phyloP scores from a whole-genome alignment of 1,140 invertebrate species.

The Drosophila kurseongensis region DNA sequence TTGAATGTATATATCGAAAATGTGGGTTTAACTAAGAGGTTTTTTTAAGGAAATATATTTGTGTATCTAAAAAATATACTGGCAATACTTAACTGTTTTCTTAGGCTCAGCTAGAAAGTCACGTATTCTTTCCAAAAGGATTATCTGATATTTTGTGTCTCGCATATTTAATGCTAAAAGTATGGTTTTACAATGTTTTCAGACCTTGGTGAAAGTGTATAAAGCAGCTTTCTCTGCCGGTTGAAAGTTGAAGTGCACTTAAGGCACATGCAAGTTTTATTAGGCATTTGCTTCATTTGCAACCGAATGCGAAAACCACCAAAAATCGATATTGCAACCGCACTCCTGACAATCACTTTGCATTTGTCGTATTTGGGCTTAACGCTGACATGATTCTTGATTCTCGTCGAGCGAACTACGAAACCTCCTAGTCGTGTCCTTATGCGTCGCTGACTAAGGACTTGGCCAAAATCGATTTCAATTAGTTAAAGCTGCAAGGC shows the following conservation, averaged over 20 bases:
- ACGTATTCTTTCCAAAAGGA: no score
- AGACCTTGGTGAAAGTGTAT: background rate
- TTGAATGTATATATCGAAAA: no score
- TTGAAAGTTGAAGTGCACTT: slow-evolving; percentile 58
- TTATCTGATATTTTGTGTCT: no score
- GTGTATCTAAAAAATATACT: no score
- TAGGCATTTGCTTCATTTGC: slow-evolving; percentile 24
- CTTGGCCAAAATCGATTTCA: slow-evolving; percentile 70
- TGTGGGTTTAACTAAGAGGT: no score
- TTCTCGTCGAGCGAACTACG: slow-evolving; percentile 21
- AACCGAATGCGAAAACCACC: slow-evolving; percentile 28
- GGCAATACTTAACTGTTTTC: no score
- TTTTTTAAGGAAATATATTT: no score
- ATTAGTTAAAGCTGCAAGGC: slow-evolving; percentile 70
- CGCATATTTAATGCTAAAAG: background rate
- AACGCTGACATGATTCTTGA: slow-evolving; percentile 61
- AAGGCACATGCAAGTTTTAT: slow-evolving; percentile 57
- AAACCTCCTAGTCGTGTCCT: background rate
- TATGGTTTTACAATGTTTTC: background rate
- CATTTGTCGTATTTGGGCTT: slow-evolving; percentile 58
- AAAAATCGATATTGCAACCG: slow-evolving; percentile 62
- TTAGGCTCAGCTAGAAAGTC: no score
- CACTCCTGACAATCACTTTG: slow-evolving; percentile 53
- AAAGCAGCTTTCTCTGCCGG: slow-evolving; percentile 13
- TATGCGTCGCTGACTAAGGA: slow-evolving; percentile 11